Conservation (phyloP, 2,113 vertebrate species). For the Scytalopus superciliaris region DNA sequence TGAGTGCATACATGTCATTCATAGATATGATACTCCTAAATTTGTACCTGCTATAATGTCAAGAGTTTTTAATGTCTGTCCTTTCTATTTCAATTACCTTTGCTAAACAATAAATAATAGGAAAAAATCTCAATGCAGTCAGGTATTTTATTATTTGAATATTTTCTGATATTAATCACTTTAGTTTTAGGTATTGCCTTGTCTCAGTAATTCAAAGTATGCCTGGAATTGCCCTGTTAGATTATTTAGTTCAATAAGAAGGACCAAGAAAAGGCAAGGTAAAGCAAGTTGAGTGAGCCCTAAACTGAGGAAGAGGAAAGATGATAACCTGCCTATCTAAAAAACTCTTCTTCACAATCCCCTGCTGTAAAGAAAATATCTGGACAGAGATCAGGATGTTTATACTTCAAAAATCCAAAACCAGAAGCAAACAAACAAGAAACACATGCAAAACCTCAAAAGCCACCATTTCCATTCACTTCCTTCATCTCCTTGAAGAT, state of each 20-base stretch:
- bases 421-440: background rate
- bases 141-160: background rate
- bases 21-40: background rate
- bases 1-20: background rate
- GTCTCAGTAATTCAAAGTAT: conserved; percentile 37
- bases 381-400: background rate
- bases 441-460: background rate
- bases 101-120: background rate
- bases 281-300: background rate
- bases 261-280: background rate
- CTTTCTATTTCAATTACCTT: background rate
- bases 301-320: background rate
- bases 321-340: background rate
- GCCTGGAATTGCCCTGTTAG: background rate
- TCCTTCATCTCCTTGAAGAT: background rate
- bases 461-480: background rate
- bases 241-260: background rate
- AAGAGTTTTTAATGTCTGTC: background rate
- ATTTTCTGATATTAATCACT: background rate
- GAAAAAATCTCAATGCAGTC: background rate
- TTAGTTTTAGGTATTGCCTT: background rate
- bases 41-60: background rate
- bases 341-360: background rate
- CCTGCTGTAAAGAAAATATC: background rate
- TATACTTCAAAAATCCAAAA: background rate